Evolutionary conservation across 2,888 invertebrate species (phyloP), one percentile per base, ranked within the genome.

Genomic region (Flabesymbios commensalis): DNA sequence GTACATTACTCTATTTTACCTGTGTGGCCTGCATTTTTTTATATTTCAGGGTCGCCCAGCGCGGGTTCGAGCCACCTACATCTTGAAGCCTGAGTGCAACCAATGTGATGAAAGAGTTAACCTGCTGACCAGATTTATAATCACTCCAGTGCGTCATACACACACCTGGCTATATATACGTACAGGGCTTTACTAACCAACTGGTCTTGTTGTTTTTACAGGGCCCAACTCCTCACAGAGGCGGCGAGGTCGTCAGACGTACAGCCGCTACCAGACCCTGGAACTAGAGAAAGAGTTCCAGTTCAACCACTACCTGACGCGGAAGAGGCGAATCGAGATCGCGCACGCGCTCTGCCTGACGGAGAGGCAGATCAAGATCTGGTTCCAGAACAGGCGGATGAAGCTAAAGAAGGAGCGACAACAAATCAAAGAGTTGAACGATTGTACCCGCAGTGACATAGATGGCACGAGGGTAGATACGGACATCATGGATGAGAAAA

Each of bases 281-380:
- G 95, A 96, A 87, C 87, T 96, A 86, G 95, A 96, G 85, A 96
- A 96, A 84, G 95, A 96, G 87, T 96, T 95, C 87, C 95, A 96
- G 86, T 96, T 94, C 88, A 96, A 95, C 87, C 90, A 95, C 84
- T 96, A 96, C 88, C 89, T 96, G 86, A 95, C 95, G 82, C 88
- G 96, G 85, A 90, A 95, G 87, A 89, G 96, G 87, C 88, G 96
- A 83, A 96, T 96, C 85, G 96, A 96, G 87, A 95, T 96, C 79
- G 95, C 96, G 74, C 94, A 95, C 85, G 92, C 94, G 77, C 88
- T 96, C 74, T 94, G 94, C 84, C 88, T 96, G 82, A 95, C 95
- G 74, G 96, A 96, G 86, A 88, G 96, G 81, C 96, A 96, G 87
- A 95, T 81, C 52, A 81, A 81, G 74, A 78, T 80, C 47, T 79